A percentile compares a stretch with the other conserved stretches of the same genome.
These are phyloP conservation scores for Habrosyne pyritoides DNA, from an alignment of 2,888 invertebrate genomes.

Conservation along the genomic window DNA sequence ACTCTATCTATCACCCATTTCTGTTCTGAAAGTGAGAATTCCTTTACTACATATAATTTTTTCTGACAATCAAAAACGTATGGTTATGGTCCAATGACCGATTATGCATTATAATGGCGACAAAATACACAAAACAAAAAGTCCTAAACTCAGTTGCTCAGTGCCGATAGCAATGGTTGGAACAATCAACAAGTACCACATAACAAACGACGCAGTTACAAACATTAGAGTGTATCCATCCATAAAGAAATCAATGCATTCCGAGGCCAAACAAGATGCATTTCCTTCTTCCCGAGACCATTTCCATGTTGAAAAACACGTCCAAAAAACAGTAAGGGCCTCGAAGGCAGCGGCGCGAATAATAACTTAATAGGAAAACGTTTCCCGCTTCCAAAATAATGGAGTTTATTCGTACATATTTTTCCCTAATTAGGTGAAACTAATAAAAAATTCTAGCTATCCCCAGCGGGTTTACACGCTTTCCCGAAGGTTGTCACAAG, in stretches of 20 bases:
- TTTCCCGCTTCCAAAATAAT: slow-evolving; percentile 44
- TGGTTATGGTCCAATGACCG: no score
- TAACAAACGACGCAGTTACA: not conserved
- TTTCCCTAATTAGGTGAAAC: slow-evolving; percentile 12
- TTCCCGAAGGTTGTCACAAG: no score
- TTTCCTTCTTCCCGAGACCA: slow-evolving; percentile 46
- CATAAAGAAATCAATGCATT: slow-evolving; percentile 41
- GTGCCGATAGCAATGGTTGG: not conserved
- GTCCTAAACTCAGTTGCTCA: no score
- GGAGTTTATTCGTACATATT: slow-evolving; percentile 13
- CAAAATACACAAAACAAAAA: no score
- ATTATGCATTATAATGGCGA: no score
- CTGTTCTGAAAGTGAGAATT: no score
- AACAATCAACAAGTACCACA: not conserved
- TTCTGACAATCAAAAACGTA: no score
- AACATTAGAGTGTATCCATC: slow-evolving; percentile 13
- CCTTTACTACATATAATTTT: no score
- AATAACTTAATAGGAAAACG: slow-evolving; percentile 45
- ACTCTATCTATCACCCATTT: no score
- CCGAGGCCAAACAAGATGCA: slow-evolving; percentile 43
- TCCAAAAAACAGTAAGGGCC: slow-evolving; percentile 48
- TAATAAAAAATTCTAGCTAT: no score
- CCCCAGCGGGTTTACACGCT: no score
- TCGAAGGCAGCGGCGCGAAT: slow-evolving; percentile 51
- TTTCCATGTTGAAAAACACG: slow-evolving; percentile 56